Evolutionary conservation across 2,113 vertebrate genomes (phyloP).

Genomic region (Sinocyclocheilus anophthalmus): DNA sequence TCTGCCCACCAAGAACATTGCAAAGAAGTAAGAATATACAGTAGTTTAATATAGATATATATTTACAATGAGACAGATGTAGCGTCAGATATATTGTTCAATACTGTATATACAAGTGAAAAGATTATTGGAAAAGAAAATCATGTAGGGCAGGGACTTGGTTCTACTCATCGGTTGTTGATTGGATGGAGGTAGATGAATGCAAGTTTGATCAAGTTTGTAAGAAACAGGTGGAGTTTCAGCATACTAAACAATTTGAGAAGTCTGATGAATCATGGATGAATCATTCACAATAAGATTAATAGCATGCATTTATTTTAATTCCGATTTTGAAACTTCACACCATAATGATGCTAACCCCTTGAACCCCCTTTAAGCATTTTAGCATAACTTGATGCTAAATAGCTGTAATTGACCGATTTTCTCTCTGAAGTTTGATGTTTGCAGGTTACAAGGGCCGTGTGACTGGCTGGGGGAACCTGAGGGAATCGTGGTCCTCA

Average conservation of each 20-base stretch:
- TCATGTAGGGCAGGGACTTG: not conserved
- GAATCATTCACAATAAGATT: not conserved
- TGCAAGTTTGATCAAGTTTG: no score
- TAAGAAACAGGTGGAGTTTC: not conserved
- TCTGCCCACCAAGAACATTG: constrained; percentile 81
- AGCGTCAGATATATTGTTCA: not conserved
- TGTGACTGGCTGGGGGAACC: constrained; percentile 93
- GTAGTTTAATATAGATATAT: not conserved
- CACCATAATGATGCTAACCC: no score
- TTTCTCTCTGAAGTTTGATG: constrained; percentile 78
- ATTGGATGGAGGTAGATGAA: not conserved
- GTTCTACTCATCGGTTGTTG: not conserved
- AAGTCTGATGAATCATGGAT: not conserved
- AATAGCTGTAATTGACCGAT: not conserved
- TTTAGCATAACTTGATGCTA: not conserved
- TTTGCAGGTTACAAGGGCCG: constrained; percentile 83
- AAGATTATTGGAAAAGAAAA: not conserved
- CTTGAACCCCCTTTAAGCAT: not conserved
- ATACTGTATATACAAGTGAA: no score
- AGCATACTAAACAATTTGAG: not conserved
- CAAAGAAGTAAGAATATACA: constrained; percentile 73
- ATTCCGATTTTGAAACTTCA: no score
- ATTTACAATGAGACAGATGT: not conserved
- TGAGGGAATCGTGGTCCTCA: constrained; percentile 81
- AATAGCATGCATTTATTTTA: not conserved